A percentile compares a stretch with the other conserved stretches of the same genome.
Conservation (phyloP, 2,113 vertebrate genomes). For the Zapornia atra region DNA sequence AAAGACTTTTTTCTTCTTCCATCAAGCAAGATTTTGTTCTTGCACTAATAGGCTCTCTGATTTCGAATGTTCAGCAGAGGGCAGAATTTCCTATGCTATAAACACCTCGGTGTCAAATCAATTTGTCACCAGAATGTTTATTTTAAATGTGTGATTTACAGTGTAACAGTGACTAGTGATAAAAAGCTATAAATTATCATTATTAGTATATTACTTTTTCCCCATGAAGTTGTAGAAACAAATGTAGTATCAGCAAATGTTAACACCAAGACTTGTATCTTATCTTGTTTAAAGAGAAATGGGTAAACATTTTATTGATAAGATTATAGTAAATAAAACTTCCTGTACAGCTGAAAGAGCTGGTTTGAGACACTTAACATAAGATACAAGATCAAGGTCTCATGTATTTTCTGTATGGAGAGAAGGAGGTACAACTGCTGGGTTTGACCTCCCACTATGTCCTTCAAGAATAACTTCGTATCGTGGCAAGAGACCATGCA, state of each 20-base stretch:
- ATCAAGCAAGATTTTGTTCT: neutral
- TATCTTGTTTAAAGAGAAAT: constrained; percentile 57
- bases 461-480: neutral
- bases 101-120: constrained; percentile 8
- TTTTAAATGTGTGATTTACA: constrained; percentile 49
- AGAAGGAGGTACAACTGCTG: neutral
- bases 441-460: neutral
- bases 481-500: neutral
- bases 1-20: neutral
- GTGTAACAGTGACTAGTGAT: neutral
- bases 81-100: constrained; percentile 74
- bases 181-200: constrained; percentile 11
- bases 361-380: neutral
- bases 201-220: constrained; percentile 8
- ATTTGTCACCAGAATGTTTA: constrained; percentile 49
- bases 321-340: constrained; percentile 51
- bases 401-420: neutral
- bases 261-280: constrained; percentile 12
- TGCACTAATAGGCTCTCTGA: neutral
- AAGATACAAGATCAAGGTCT: neutral
- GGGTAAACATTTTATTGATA: constrained; percentile 66
- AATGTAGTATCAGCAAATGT: constrained; percentile 34
- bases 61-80: constrained; percentile 72
- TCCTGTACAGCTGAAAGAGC: constrained; percentile 37
- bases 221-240: constrained; percentile 39